These are phyloP conservation scores for Xanthorhoe spadicearia DNA, from an alignment of 2,888 invertebrate species.

Conservation along the genomic window DNA sequence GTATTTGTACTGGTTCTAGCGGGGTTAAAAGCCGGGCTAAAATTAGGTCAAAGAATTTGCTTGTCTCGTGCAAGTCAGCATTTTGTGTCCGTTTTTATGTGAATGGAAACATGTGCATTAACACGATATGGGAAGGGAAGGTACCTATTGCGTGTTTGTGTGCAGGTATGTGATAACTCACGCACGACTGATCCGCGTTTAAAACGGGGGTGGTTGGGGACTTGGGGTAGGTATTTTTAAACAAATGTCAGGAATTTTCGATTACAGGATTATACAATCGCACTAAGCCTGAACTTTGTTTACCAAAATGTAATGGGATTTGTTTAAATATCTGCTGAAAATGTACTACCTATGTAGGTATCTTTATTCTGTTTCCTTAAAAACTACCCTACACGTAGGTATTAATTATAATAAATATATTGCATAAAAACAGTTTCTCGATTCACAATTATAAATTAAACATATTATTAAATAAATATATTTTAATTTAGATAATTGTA, in stretches of 20 bases:
- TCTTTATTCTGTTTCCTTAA: too few species aligned
- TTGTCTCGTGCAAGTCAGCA: background rate
- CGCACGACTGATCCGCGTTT: slow-evolving; percentile 34
- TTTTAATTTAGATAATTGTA: too few species aligned
- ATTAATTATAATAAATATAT: too few species aligned
- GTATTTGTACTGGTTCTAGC: too few species aligned
- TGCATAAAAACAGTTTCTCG: too few species aligned
- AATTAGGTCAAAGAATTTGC: slow-evolving; percentile 7
- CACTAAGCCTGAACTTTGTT: slow-evolving; percentile 15
- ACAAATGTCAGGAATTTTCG: slow-evolving; percentile 25
- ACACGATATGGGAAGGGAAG: slow-evolving; percentile 1
- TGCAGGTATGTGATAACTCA: slow-evolving; percentile 26
- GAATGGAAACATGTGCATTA: slow-evolving; percentile 3
- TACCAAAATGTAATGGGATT: background rate
- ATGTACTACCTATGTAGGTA: background rate
- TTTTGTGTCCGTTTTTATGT: background rate
- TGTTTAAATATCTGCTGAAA: background rate
- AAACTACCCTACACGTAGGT: too few species aligned
- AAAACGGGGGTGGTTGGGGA: slow-evolving; percentile 27
- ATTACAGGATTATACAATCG: slow-evolving; percentile 30
- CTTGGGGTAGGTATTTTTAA: slow-evolving; percentile 40
- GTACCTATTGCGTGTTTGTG: background rate
- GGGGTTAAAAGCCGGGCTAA: background rate
- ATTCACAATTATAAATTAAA: too few species aligned
- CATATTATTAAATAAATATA: too few species aligned